A percentile compares a stretch with the other conserved stretches of the same genome.
These are phyloP conservation scores for Setophaga kirtlandii DNA, from an alignment of 2,113 vertebrate species.

Conservation along the genomic window DNA sequence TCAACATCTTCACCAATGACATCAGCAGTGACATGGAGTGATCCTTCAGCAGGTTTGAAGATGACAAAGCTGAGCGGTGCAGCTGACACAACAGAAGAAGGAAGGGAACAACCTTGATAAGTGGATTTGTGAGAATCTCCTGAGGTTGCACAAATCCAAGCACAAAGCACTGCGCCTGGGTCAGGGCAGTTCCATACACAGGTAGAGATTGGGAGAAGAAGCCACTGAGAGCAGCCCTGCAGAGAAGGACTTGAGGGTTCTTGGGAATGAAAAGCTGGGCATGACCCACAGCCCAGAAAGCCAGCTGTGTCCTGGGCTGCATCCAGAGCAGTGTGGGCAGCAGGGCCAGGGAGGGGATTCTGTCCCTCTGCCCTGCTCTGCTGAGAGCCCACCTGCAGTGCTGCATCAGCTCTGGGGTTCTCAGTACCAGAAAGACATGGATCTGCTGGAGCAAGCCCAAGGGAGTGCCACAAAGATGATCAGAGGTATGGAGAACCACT, in stretches of 20 bases:
- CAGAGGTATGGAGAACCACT: neutral
- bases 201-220: neutral
- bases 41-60: neutral
- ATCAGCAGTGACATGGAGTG: neutral
- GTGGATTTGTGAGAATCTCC: too few species aligned
- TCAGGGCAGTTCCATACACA: neutral
- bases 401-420: neutral
- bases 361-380: neutral
- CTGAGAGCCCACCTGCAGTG: neutral
- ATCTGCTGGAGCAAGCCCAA: neutral
- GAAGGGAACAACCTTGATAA: neutral
- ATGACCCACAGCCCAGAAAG: neutral
- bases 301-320: rapidly evolving
- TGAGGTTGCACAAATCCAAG: neutral
- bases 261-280: neutral
- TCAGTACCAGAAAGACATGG: neutral
- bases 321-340: rapidly evolving
- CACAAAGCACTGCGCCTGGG: neutral
- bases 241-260: neutral
- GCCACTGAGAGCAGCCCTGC: neutral
- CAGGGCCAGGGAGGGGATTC: neutral
- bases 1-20: neutral
- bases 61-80: neutral
- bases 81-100: neutral
- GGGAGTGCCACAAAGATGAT: neutral